Base-by-base conservation (phyloP, 2,113 vertebrate species). In the Corynorhinus townsendii region DNA sequence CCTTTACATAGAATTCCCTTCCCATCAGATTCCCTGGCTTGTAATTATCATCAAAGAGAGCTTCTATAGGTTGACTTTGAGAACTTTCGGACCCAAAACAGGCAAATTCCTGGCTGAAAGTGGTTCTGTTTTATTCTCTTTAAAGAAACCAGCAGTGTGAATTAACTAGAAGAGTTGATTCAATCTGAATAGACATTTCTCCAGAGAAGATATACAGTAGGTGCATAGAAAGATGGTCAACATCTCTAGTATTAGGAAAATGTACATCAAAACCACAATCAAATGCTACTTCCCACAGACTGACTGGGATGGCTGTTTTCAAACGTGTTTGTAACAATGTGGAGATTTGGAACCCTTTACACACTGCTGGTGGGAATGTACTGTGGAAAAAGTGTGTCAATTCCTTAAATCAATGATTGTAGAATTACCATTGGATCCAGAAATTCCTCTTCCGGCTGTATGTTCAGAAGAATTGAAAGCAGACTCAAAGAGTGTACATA, bases 61-160 rank as follows among this genome's bases (percentile, higher is more conserved):
- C 38, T 71, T 16, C 77, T 45, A n/a, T n/a, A 47, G 12, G 6
- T 64, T 75, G n/a, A 7, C 86, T 88, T 72, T 4, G 19, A n/a
- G 64, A 76, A 7, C 22, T 72, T 62, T 92, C 66, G 56, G 45
- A 56, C 17, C 69, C 40, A 4, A 4, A 14, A 64, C 11, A 75
- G 38, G 49, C 22, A 86, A 93, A 68, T 59, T 52, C n/a, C 43
- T 22, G 38, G 47, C 3, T 84, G 20, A 94, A 95, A 95, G 28
- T 3, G 19, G 54, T 24, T n/a, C 54, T 11, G 43, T 69, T 38
- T 62, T 28, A 22, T 28, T 45, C 40, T 89, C 40, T 86, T 90
- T 79, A 62, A 90, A 93, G 62, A 97, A 96, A 91, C 22, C 33
- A 83, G 26, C 59, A 94, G 33, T 22, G 11, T 35, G 64, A 92